phyloP scores from a whole-genome alignment of 2,797 vertebrate genomes.

The Alauda arvensis region DNA sequence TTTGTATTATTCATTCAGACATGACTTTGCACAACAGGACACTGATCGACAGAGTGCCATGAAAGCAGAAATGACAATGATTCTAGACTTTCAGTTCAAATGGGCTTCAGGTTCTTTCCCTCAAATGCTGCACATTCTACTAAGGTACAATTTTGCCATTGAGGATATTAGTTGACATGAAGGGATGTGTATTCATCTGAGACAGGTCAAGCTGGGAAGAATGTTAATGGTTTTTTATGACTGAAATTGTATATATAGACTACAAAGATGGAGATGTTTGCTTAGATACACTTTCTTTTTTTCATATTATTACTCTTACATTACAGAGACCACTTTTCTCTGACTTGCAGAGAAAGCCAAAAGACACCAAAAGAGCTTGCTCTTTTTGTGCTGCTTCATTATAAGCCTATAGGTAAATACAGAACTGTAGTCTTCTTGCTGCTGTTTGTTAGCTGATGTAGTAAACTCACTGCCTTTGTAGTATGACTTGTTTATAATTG shows the following conservation, averaged over 20 bases:
- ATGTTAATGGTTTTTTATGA: not conserved
- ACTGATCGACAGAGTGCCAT: not conserved
- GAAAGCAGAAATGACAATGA: not conserved
- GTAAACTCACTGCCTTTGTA: not conserved
- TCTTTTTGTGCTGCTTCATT: not conserved
- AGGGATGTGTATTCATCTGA: not conserved
- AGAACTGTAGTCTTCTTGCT: not conserved
- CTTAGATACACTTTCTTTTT: not conserved
- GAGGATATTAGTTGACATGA: not conserved
- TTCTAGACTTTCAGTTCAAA: not conserved
- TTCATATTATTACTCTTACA: not conserved
- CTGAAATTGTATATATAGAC: not conserved
- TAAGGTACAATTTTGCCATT: not conserved
- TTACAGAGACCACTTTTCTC: not conserved
- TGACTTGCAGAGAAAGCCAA: not conserved
- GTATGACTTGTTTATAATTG: slow-evolving; percentile 17
- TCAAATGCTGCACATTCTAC: not conserved
- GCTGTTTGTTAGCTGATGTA: not conserved
- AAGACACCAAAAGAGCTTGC: not conserved
- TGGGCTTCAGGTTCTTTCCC: not conserved
- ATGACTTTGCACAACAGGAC: not conserved
- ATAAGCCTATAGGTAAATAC: slow-evolving; percentile 14
- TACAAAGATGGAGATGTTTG: not conserved
- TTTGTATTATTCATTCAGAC: not conserved
- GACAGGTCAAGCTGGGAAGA: not conserved